These are phyloP conservation scores for Danio aesculapii DNA, from an alignment of 2,797 vertebrate genomes.

Conservation along the genomic window DNA sequence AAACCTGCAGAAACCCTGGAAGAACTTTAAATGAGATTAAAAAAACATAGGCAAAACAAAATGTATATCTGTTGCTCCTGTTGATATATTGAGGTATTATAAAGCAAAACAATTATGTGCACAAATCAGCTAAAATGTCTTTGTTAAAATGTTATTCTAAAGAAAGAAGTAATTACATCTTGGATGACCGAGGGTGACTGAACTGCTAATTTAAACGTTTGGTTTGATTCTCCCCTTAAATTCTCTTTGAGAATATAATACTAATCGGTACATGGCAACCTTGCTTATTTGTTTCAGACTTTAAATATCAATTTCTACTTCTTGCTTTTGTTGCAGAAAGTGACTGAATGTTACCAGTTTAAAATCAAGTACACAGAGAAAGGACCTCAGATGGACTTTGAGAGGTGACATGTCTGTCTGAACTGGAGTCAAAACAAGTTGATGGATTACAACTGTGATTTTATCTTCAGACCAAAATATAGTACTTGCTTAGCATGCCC, in stretches of 20 bases:
- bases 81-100: too few species aligned
- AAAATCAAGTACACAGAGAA: conserved; percentile 87
- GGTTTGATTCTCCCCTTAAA: too few species aligned
- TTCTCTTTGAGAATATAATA: neutral
- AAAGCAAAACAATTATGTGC: too few species aligned
- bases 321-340: conserved; percentile 78
- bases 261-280: neutral
- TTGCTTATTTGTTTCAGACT: neutral
- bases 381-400: conserved; percentile 87
- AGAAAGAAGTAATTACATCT: too few species aligned
- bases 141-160: too few species aligned
- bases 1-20: too few species aligned
- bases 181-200: too few species aligned
- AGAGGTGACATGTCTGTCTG: conserved; percentile 78
- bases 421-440: neutral
- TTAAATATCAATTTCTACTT: neutral
- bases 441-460: neutral
- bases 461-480: neutral
- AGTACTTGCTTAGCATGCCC: neutral
- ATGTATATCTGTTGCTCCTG: too few species aligned
- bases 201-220: too few species aligned
- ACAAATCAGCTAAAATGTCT: too few species aligned
- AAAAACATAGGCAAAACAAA: too few species aligned
- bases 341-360: conserved; percentile 97
- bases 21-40: too few species aligned